phyloP scores from a whole-genome alignment of 1,140 invertebrate species.

The Pseudomyrmex pallidus region DNA sequence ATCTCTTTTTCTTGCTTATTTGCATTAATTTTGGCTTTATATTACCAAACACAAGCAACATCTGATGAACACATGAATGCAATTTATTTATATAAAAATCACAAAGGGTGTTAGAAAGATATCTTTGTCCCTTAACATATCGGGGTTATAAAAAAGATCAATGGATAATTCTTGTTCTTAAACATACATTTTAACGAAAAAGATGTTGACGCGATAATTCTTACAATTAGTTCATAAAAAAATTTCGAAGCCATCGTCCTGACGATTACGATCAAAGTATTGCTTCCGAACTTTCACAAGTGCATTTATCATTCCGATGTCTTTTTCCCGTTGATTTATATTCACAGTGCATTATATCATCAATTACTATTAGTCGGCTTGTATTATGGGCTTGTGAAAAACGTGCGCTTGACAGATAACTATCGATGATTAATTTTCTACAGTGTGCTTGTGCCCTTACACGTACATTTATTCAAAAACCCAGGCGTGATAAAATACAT shows the following conservation, averaged over 20 bases:
- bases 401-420: neutral
- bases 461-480: constrained; percentile 11
- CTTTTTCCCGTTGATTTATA: neutral
- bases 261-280: neutral
- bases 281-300: neutral
- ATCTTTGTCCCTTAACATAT: constrained; percentile 20
- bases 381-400: neutral
- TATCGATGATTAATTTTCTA: constrained; percentile 41
- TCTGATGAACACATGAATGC: neutral
- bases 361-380: constrained; percentile 26
- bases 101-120: constrained; percentile 15
- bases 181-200: neutral
- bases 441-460: neutral
- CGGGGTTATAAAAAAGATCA: constrained; percentile 38
- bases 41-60: constrained; percentile 17
- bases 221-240: neutral
- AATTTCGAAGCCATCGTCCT: neutral
- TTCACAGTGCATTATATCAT: neutral
- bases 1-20: neutral
- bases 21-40: constrained; percentile 14
- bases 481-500: neutral
- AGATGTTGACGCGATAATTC: neutral
- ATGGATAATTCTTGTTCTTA: constrained; percentile 25
- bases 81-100: constrained; percentile 35
- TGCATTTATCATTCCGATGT: constrained; percentile 17